Conservation (phyloP, 2,888 invertebrate species). For the Orthonevra nobilis region DNA sequence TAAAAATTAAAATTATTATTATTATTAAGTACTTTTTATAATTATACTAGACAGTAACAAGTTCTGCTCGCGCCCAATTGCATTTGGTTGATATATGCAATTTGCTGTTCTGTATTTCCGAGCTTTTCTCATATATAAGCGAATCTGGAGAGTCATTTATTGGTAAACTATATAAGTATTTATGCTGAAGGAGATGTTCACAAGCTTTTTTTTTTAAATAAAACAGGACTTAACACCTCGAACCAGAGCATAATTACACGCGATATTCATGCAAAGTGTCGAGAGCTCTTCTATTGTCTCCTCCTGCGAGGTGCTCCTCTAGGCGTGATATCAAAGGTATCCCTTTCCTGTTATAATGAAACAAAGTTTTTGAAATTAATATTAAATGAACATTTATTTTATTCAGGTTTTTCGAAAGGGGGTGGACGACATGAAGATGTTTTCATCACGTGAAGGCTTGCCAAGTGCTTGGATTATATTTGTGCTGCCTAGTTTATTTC, state of each 20-base stretch:
- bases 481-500: constrained; percentile 84
- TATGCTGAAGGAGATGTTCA: not conserved
- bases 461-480: constrained; percentile 87
- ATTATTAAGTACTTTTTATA: too few species aligned
- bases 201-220: constrained; percentile 15
- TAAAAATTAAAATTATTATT: too few species aligned
- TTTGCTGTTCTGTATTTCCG: constrained; percentile 87
- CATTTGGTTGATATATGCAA: constrained; percentile 89
- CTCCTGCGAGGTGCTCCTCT: constrained; percentile 88
- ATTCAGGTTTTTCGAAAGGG: constrained; percentile 82
- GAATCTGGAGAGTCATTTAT: constrained; percentile 82
- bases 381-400: not conserved
- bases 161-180: constrained; percentile 71
- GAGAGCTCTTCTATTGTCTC: constrained; percentile 88
- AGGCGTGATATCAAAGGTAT: constrained; percentile 88
- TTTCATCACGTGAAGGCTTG: constrained; percentile 81
- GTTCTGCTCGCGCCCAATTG: constrained; percentile 82
- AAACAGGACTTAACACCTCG: constrained; percentile 81
- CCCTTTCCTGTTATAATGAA: not conserved
- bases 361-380: too few species aligned
- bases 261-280: constrained; percentile 91
- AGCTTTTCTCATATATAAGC: constrained; percentile 87
- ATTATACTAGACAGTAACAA: constrained; percentile 83
- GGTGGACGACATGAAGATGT: constrained; percentile 82
- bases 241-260: constrained; percentile 86